Conservation (phyloP, 37 sponge, comb jelly and placozoan species). For the Crambe crambe region DNA sequence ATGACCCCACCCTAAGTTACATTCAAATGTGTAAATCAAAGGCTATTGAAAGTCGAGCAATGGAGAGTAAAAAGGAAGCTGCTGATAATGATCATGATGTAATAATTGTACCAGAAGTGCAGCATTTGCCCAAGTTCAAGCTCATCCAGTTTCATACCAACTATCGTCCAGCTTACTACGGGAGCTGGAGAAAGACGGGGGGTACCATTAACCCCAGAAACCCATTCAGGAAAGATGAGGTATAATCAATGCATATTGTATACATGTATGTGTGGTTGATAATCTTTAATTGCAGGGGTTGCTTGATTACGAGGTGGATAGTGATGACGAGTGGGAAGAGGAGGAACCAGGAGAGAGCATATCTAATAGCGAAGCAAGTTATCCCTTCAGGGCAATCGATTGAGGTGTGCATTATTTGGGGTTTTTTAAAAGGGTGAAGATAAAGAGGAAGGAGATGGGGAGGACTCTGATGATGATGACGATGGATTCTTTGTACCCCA, state of each 20-base stretch:
- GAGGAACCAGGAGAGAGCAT: slow-evolving; percentile 92
- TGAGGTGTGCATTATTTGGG: neutral
- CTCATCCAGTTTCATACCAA: slow-evolving; percentile 93
- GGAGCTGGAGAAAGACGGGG: slow-evolving; percentile 83
- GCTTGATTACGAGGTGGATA: slow-evolving; percentile 82
- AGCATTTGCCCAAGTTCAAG: slow-evolving; percentile 40
- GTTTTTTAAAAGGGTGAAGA: neutral
- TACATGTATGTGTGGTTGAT: neutral
- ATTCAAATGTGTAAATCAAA: neutral
- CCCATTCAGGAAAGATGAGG: slow-evolving; percentile 86
- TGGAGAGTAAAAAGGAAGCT: neutral
- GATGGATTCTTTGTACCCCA: slow-evolving; percentile 99
- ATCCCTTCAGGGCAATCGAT: too few relatives aligned
- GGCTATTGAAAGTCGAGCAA: neutral
- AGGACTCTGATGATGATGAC: slow-evolving; percentile 85
- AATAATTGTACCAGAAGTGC: neutral
- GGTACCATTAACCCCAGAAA: slow-evolving; percentile 55
- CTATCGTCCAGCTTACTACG: slow-evolving; percentile 93
- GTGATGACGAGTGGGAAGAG: slow-evolving; percentile 99
- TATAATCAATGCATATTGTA: neutral
- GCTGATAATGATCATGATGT: neutral
- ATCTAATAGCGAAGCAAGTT: slow-evolving; percentile 73
- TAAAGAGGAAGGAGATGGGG: slow-evolving; percentile 68
- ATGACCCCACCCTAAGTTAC: neutral
- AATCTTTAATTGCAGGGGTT: slow-evolving; percentile 20